These are phyloP conservation scores for Channa argus DNA, from an alignment of 2,113 vertebrate genomes.

Conservation along the genomic window DNA sequence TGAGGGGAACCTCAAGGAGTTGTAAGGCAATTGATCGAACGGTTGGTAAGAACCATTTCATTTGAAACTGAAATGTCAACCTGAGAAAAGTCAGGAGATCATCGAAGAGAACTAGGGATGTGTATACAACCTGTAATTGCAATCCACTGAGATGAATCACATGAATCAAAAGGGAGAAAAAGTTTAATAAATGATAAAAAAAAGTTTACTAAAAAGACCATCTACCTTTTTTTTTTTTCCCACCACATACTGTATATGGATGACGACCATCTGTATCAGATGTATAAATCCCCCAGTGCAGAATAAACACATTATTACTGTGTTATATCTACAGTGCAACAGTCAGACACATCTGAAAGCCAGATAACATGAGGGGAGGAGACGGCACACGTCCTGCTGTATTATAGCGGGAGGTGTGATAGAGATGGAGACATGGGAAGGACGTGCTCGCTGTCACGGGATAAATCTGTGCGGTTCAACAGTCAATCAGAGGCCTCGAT, in stretches of 20 bases:
- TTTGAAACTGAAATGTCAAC: too few species aligned
- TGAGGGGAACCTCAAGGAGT: too few species aligned
- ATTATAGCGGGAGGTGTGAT: constrained; percentile 42
- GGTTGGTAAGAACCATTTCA: too few species aligned
- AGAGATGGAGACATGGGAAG: constrained; percentile 10
- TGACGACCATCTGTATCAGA: constrained; percentile 20
- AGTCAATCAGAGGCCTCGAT: constrained; percentile 29
- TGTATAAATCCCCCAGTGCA: constrained; percentile 14
- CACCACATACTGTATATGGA: not conserved
- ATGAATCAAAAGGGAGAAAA: too few species aligned
- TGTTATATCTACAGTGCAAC: constrained; percentile 29
- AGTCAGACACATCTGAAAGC: constrained; percentile 35
- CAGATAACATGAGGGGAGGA: constrained; percentile 23
- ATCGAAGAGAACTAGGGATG: too few species aligned
- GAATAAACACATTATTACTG: constrained; percentile 35
- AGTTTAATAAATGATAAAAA: too few species aligned
- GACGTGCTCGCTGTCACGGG: not conserved
- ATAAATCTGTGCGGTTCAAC: constrained; percentile 17
- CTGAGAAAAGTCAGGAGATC: too few species aligned
- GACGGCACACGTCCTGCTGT: constrained; percentile 1
- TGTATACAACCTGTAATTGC: too few species aligned
- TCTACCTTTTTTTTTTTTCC: too few species aligned
- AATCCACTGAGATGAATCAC: too few species aligned
- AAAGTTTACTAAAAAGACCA: too few species aligned
- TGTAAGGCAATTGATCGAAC: too few species aligned